These are phyloP conservation scores for Drosophila biarmipes DNA, from an alignment of 1,140 invertebrate species.

Conservation along the genomic window DNA sequence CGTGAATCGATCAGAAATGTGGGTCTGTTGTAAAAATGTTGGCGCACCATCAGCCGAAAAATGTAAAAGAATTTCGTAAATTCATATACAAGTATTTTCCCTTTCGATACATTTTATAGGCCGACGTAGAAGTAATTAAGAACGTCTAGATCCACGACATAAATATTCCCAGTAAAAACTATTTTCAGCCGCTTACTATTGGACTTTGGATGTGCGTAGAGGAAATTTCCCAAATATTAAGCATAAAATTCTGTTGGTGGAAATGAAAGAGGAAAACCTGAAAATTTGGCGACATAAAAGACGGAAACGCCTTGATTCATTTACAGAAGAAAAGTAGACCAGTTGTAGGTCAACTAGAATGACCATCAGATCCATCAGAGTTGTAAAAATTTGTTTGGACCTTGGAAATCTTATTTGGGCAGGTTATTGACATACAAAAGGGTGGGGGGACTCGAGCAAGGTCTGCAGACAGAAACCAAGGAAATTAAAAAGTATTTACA, in stretches of 20 bases:
- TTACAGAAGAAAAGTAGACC: constrained; percentile 34
- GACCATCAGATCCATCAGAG: constrained; percentile 34
- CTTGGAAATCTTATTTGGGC: constrained; percentile 14
- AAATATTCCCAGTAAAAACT: constrained; percentile 15
- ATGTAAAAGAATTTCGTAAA: constrained; percentile 7
- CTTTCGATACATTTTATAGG: constrained; percentile 1
- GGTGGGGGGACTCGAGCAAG: constrained; percentile 34
- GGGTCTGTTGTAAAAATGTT: constrained; percentile 41
- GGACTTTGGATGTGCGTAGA: constrained; percentile 26
- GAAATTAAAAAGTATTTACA: constrained; percentile 33
- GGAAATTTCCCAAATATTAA: constrained; percentile 20
- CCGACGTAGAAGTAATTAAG: neutral
- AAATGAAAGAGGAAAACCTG: constrained; percentile 28
- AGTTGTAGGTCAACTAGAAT: constrained; percentile 41
- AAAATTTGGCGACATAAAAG: constrained; percentile 33
- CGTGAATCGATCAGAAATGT: constrained; percentile 50
- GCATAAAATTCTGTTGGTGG: neutral
- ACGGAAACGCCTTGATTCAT: constrained; percentile 52
- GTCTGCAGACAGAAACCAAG: constrained; percentile 20
- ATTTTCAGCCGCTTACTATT: constrained; percentile 32
- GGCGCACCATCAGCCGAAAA: constrained; percentile 28
- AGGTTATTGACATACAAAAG: constrained; percentile 47
- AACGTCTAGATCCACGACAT: neutral
- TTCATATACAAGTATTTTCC: constrained; percentile 4
- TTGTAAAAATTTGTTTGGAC: constrained; percentile 37